Evolutionary conservation across 2,113 vertebrate species (phyloP).

Genomic region (Gasterosteus nipponicus): DNA sequence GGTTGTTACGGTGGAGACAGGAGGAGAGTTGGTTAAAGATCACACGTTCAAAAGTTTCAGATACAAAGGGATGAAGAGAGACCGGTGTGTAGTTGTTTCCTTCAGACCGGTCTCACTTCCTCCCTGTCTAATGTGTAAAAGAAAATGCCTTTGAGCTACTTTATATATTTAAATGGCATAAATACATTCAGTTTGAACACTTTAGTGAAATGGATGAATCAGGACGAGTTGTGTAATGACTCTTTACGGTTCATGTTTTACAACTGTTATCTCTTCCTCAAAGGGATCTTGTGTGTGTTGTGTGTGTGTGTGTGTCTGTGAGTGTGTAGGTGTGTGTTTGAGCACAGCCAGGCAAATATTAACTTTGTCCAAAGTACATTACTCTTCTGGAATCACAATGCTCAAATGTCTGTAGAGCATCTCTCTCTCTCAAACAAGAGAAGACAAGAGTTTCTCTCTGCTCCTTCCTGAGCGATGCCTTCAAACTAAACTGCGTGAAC

Average conservation of each 20-base stretch:
- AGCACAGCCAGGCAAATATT: constrained; percentile 59
- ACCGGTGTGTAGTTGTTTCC: no score
- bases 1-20: no score
- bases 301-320: constrained; percentile 13
- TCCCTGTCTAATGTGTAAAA: no score
- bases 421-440: not conserved
- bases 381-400: constrained; percentile 21
- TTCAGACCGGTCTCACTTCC: no score
- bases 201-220: not conserved
- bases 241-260: not conserved
- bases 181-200: not conserved
- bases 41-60: no score
- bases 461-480: no score
- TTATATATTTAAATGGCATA: no score
- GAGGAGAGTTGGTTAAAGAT: no score
- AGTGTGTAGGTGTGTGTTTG: constrained; percentile 44
- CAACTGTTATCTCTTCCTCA: not conserved
- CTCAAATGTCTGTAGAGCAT: constrained; percentile 30
- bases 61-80: no score
- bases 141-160: no score
- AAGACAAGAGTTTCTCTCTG: no score
- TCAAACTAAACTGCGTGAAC: no score
- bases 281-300: constrained; percentile 26
- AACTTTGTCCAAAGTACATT: constrained; percentile 67
- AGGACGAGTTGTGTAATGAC: not conserved